Evolutionary conservation across 37 sponge, comb jelly and placozoan species (phyloP).

Genomic region (Aplysina aerophoba): DNA sequence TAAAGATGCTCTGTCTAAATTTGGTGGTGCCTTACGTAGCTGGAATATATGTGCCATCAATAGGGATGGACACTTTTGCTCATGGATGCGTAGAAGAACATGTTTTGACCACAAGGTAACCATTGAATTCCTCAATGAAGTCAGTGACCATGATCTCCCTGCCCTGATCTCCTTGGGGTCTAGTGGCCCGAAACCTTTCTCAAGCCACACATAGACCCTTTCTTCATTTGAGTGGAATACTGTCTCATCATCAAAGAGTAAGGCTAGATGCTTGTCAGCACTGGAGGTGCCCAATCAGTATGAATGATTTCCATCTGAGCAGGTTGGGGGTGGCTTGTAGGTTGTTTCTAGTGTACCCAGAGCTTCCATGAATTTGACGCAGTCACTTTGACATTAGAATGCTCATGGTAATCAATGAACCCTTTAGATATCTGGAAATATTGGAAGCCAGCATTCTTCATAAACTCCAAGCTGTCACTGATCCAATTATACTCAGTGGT

Average conservation of each 20-base stretch:
- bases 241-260: conserved; percentile 6
- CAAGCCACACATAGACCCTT: neutral
- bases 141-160: neutral
- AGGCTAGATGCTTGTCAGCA: neutral
- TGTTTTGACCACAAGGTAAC: no score
- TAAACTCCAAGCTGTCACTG: no score
- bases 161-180: conserved; percentile 2
- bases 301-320: neutral
- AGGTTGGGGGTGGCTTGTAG: neutral
- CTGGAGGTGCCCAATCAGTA: neutral
- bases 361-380: neutral
- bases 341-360: neutral
- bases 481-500: no score
- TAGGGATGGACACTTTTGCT: no score
- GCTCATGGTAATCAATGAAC: conserved; percentile 11
- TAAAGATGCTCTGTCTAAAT: no score
- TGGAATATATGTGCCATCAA: no score
- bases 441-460: no score
- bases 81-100: no score
- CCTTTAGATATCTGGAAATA: no score
- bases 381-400: neutral
- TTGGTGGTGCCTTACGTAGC: no score
- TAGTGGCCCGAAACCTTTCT: neutral
- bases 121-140: conserved; percentile 1
- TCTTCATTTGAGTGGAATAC: conserved; percentile 24